phyloP scores from a whole-genome alignment of 2,797 vertebrate species.

The Hydrolagus colliei region DNA sequence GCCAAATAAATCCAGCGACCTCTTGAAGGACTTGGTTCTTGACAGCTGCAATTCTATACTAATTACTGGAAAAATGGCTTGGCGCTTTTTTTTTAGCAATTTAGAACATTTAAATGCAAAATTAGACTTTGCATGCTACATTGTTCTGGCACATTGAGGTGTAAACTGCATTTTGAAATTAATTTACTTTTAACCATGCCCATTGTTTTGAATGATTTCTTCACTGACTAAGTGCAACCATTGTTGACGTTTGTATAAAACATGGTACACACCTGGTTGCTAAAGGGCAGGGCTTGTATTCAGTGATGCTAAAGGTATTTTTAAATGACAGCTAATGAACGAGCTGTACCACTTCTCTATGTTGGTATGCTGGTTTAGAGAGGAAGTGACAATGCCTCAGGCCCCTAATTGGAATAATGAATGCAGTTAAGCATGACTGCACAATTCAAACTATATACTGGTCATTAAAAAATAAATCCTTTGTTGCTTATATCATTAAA shows the following conservation, averaged over 20 bases:
- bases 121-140: slow-evolving; percentile 49
- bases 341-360: slow-evolving; percentile 55
- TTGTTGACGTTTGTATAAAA: slow-evolving; percentile 56
- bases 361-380: slow-evolving; percentile 55
- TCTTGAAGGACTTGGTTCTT: background rate
- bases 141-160: slow-evolving; percentile 54
- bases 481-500: background rate
- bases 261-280: slow-evolving; percentile 47
- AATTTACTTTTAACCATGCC: slow-evolving; percentile 46
- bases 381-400: slow-evolving; percentile 57
- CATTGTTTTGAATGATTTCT: slow-evolving; percentile 48
- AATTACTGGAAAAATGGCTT: background rate
- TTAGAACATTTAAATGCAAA: background rate
- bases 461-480: slow-evolving; percentile 10
- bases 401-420: slow-evolving; percentile 55
- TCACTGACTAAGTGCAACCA: slow-evolving; percentile 46
- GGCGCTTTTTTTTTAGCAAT: background rate
- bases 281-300: slow-evolving; percentile 49
- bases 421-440: slow-evolving; percentile 43
- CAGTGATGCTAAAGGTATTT: slow-evolving; percentile 54
- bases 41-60: background rate
- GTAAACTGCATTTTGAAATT: slow-evolving; percentile 47
- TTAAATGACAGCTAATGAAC: slow-evolving; percentile 67
- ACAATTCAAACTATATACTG: background rate
- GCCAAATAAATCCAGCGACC: background rate